Percentiles rank a stretch among this genome's conserved stretches.
These are phyloP conservation scores for Halesus radiatus DNA, from an alignment of 1,140 invertebrate species.

Conservation along the genomic window DNA sequence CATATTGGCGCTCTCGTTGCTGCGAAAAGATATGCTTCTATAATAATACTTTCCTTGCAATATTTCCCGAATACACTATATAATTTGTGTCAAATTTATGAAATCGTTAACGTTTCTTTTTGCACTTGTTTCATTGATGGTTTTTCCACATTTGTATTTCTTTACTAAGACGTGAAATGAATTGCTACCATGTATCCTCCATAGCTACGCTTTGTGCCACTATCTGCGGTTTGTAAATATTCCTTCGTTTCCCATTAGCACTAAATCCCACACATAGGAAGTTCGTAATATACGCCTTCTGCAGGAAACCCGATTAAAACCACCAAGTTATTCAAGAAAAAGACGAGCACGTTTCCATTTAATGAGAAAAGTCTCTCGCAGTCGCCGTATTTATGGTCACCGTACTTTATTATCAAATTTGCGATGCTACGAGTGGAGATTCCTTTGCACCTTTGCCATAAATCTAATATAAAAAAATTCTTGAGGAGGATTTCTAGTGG, in stretches of 20 bases:
- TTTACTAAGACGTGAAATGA: too few species aligned
- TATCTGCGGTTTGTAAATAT: not conserved
- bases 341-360: constrained; percentile 16
- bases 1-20: too few species aligned
- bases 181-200: too few species aligned
- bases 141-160: too few species aligned
- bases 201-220: too few species aligned
- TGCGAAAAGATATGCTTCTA: too few species aligned
- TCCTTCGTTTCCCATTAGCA: constrained; percentile 13
- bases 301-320: constrained; percentile 24
- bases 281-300: constrained; percentile 9
- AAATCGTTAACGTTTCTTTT: too few species aligned
- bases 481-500: not conserved
- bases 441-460: constrained; percentile 18
- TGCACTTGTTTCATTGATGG: too few species aligned
- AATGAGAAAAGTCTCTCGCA: constrained; percentile 31
- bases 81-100: too few species aligned
- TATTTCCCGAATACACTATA: too few species aligned
- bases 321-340: constrained; percentile 18
- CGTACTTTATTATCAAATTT: constrained; percentile 38
- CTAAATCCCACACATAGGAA: constrained; percentile 10
- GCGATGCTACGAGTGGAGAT: constrained; percentile 18
- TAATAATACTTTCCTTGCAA: too few species aligned
- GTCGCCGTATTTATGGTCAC: constrained; percentile 35
- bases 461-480: constrained; percentile 2